Evolutionary conservation across 2,888 invertebrate species (phyloP).

Genomic region (Melinopterus prodromus): DNA sequence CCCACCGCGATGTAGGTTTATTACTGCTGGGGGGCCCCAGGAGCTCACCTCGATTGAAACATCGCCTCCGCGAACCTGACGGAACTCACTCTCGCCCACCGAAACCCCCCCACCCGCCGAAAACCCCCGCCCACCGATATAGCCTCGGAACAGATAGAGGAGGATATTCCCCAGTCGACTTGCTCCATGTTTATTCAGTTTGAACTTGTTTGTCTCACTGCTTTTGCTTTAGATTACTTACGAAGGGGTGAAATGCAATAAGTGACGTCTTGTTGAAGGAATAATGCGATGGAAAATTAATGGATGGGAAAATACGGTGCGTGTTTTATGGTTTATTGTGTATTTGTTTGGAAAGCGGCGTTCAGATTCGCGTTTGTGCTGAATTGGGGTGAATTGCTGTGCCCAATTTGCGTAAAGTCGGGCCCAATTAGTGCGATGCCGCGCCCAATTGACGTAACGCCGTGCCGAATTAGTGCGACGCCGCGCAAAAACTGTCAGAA

Average conservation of each 20-base stretch:
- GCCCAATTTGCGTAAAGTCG: too few species aligned
- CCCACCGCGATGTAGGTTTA: slow-evolving; percentile 37
- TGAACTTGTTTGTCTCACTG: slow-evolving; percentile 24
- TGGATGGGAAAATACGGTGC: too few species aligned
- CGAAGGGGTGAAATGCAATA: background rate
- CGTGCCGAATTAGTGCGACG: too few species aligned
- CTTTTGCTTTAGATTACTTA: background rate
- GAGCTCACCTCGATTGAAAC: slow-evolving; percentile 41
- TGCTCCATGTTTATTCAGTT: slow-evolving; percentile 27
- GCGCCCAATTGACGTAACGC: too few species aligned
- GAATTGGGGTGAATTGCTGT: too few species aligned
- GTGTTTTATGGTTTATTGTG: too few species aligned
- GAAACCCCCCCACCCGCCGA: background rate
- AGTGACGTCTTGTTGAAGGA: too few species aligned
- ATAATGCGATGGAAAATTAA: too few species aligned
- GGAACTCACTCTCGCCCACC: slow-evolving; percentile 18
- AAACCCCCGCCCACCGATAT: background rate
- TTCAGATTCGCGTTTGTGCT: too few species aligned
- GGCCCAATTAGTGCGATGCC: too few species aligned
- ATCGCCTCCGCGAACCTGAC: slow-evolving; percentile 31
- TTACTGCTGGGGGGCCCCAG: slow-evolving; percentile 38
- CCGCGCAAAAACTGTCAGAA: too few species aligned
- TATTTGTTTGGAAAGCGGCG: too few species aligned
- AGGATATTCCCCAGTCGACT: background rate
- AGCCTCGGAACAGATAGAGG: background rate